Conservation (phyloP, 2,888 invertebrate species). For the Xylota segnis region DNA sequence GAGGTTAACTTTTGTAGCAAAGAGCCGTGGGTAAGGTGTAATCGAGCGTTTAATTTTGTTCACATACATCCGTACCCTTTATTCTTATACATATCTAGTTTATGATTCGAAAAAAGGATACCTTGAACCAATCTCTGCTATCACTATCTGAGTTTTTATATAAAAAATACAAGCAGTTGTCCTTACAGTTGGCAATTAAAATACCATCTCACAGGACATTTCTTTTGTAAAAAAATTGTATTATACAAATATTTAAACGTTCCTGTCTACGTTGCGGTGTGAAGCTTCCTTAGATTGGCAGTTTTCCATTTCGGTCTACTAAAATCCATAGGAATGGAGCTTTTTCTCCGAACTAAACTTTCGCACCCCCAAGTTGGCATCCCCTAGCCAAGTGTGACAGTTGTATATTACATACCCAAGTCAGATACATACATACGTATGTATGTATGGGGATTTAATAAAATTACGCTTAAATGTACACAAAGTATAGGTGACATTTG, state of each 20-base stretch:
- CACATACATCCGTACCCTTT: slow-evolving; percentile 1
- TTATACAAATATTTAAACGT: not conserved
- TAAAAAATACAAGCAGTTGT: too few relatives aligned
- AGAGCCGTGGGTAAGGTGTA: not conserved
- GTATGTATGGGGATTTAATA: slow-evolving; percentile 19
- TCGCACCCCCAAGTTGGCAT: slow-evolving; percentile 27
- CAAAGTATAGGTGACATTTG: slow-evolving; percentile 40
- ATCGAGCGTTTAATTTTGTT: slow-evolving; percentile 6
- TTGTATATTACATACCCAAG: slow-evolving; percentile 15
- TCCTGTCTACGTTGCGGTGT: not conserved
- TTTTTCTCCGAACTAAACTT: slow-evolving; percentile 43
- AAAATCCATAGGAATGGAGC: slow-evolving; percentile 27
- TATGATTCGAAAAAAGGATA: too few relatives aligned
- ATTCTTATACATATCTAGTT: not conserved
- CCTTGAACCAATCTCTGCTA: not conserved
- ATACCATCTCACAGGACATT: too few relatives aligned
- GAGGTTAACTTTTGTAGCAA: not conserved
- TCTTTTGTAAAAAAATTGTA: too few relatives aligned
- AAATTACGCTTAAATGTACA: slow-evolving; percentile 43
- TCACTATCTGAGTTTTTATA: too few relatives aligned
- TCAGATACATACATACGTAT: slow-evolving; percentile 22
- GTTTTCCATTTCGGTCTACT: not conserved
- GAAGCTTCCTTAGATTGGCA: slow-evolving; percentile 27
- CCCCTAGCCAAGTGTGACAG: slow-evolving; percentile 38
- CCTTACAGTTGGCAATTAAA: too few relatives aligned